Base-by-base conservation (phyloP, 2,888 invertebrate species). In the Rotaria macrura region DNA sequence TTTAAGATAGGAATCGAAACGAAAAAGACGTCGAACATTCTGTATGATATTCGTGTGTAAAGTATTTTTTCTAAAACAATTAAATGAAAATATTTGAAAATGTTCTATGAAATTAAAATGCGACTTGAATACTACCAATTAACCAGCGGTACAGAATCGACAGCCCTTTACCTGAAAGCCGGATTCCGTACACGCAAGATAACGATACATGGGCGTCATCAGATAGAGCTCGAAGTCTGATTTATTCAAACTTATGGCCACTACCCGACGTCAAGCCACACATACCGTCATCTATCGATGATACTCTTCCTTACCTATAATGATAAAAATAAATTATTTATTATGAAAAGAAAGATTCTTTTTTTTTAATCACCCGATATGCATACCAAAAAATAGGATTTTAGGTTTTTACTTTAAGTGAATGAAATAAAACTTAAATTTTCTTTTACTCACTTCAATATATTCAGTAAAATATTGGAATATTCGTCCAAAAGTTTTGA, bases 1-100 rank as follows among this genome's bases (percentile, higher is more conserved):
- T 43, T 79, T 40, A 14, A 79, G 43, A 43, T 7, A 79, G 2
- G 25, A 25, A 79, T 79, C 79, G n/a, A 14, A 43, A 43, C 79
- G 79, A 43, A 79, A 79, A 43, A 79, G 79, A 43, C 79, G 79
- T 3, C 79, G 79, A 79, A 79, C 79, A 79, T 79, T 79, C 14
- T 79, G 79, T n/a, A 79, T 43, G 5, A 79, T 25, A 6, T 79
- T 79, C 40, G 79, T 79, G 43, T 79, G 79, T 43, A 79, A n/a
- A 79, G 79, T 20, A 79, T 25, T 79, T 79, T 79, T 34, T 79
- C 79, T 79, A 43, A 23, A 79, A 79, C 34, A 25, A 79, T 40
- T 25, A 79, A 43, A 38, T 38, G 17, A 43, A 43, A 10, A 6
- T 23, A 5, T 25, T 79, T 43, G 10, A 25, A 79, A 12, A n/a